phyloP scores from a whole-genome alignment of 2,888 invertebrate species.

The Orthonychiurus folsomi region DNA sequence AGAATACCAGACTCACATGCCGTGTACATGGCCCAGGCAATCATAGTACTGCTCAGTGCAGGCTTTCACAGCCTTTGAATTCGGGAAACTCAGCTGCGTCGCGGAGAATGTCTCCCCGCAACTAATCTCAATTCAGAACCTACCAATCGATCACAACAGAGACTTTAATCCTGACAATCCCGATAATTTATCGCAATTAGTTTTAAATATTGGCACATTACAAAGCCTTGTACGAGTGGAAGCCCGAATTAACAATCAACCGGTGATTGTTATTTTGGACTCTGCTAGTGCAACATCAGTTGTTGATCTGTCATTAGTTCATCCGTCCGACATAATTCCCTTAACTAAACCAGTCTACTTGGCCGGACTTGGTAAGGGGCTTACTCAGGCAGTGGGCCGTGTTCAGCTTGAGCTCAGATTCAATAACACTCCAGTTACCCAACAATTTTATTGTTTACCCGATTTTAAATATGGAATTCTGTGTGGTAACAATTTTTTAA shows the following conservation, averaged over 20 bases:
- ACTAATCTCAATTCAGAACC: too few species aligned
- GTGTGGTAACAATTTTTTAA: not conserved
- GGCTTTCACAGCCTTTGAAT: too few species aligned
- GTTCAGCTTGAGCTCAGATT: not conserved
- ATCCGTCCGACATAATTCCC: not conserved
- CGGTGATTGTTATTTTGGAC: not conserved
- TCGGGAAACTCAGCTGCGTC: too few species aligned
- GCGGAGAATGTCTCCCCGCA: too few species aligned
- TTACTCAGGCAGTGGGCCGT: not conserved
- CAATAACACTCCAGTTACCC: not conserved
- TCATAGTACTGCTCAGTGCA: too few species aligned
- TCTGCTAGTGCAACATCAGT: not conserved
- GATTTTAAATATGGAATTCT: not conserved
- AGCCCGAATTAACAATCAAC: not conserved
- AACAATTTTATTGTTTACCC: not conserved
- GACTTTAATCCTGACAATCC: too few species aligned
- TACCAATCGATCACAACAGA: too few species aligned
- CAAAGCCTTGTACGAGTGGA: not conserved
- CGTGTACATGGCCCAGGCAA: too few species aligned
- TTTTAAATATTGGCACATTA: too few species aligned
- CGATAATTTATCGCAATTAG: too few species aligned
- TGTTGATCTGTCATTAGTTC: not conserved
- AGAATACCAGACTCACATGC: too few species aligned
- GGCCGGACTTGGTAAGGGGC: not conserved
- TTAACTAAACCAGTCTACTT: not conserved